These are phyloP conservation scores for Tragelaphus imberbis DNA, from an alignment of 2,113 vertebrate species.

Conservation along the genomic window DNA sequence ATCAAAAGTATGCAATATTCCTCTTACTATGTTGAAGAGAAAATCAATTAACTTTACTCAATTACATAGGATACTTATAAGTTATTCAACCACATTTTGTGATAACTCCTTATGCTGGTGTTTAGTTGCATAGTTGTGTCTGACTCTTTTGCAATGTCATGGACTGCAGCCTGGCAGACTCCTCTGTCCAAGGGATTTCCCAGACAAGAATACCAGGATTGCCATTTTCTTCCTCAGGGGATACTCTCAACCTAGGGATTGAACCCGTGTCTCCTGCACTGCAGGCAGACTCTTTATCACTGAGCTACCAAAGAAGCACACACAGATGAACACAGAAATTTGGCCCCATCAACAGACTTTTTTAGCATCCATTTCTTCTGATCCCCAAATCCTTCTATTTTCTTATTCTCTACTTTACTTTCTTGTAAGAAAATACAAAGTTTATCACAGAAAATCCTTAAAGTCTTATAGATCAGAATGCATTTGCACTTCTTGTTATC, in stretches of 20 bases:
- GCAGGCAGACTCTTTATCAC: neutral
- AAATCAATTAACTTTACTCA: slow-evolving; percentile 19
- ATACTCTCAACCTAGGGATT: neutral
- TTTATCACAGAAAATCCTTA: neutral
- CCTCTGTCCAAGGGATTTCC: neutral
- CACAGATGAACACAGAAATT: neutral
- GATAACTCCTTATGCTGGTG: neutral
- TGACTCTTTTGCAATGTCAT: neutral
- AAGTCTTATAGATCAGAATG: neutral
- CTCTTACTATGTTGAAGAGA: neutral
- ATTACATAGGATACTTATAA: neutral
- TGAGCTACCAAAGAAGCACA: neutral
- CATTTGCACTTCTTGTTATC: neutral
- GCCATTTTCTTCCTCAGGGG: neutral
- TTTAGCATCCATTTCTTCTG: neutral
- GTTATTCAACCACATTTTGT: neutral
- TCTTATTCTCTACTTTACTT: neutral
- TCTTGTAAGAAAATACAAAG: slow-evolving; percentile 19
- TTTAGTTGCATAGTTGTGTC: neutral
- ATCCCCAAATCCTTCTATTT: neutral
- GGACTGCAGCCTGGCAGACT: neutral
- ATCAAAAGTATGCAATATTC: slow-evolving; percentile 51
- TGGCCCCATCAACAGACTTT: neutral
- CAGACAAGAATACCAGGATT: neutral
- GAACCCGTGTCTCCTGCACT: neutral